phyloP scores from a whole-genome alignment of 2,888 invertebrate species.

The Leptopilina myrica region DNA sequence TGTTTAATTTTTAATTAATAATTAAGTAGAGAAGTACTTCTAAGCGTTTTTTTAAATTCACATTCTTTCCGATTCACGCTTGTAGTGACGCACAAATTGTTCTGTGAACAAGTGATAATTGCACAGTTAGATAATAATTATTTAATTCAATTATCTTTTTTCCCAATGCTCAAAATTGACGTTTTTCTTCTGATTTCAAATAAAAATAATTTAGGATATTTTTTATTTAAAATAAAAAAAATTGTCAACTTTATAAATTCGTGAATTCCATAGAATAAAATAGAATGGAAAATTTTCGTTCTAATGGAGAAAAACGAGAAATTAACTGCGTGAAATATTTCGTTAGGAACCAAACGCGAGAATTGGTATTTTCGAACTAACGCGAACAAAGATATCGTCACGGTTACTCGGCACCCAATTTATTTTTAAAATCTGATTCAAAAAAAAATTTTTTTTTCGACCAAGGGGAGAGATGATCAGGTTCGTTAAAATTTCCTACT shows the following conservation, averaged over 20 bases:
- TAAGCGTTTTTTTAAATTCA: too few relatives aligned
- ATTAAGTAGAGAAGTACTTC: neutral
- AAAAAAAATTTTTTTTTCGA: neutral
- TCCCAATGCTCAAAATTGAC: too few relatives aligned
- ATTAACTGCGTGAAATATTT: neutral
- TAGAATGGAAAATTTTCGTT: too few relatives aligned
- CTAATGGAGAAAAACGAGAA: neutral
- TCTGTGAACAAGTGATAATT: neutral
- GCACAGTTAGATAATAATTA: too few relatives aligned
- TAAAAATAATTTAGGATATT: too few relatives aligned
- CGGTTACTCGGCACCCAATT: slow-evolving; percentile 20
- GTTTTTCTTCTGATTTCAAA: too few relatives aligned
- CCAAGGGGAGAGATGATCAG: neutral
- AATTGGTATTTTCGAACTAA: slow-evolving; percentile 18
- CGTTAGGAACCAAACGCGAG: neutral
- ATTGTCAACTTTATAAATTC: too few relatives aligned
- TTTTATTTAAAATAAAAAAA: too few relatives aligned
- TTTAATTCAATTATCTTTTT: neutral
- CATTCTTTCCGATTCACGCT: neutral
- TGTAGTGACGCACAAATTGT: too few relatives aligned
- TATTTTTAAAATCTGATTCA: slow-evolving; percentile 47
- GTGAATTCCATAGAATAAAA: too few relatives aligned
- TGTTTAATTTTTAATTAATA: slow-evolving; percentile 12
- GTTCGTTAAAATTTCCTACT: too few relatives aligned
- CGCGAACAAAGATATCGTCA: slow-evolving; percentile 1